A percentile compares a stretch with the other conserved stretches of the same genome.
Conservation (phyloP, 2,888 invertebrate genomes). For the Amphipyra tragopoginis region DNA sequence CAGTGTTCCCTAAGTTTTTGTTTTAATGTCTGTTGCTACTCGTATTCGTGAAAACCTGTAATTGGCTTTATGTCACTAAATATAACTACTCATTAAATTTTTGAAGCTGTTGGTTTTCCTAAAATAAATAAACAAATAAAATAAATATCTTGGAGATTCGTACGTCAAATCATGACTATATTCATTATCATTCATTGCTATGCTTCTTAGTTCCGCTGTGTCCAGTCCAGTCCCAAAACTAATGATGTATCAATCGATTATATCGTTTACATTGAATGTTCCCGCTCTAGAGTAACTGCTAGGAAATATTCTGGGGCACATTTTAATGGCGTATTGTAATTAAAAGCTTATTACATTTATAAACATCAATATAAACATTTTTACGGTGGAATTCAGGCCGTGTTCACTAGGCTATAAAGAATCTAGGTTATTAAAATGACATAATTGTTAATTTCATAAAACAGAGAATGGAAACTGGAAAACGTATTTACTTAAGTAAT, state of each 20-base stretch:
- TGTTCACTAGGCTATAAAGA: no score
- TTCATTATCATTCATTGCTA: slow-evolving; percentile 64
- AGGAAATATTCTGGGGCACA: neutral
- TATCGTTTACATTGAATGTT: slow-evolving; percentile 26
- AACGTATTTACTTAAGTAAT: neutral
- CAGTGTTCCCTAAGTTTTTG: no score
- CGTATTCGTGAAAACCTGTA: no score
- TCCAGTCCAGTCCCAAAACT: slow-evolving; percentile 48
- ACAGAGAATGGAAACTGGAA: neutral
- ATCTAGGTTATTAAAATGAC: no score
- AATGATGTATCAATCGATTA: slow-evolving; percentile 38
- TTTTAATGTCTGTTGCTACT: no score
- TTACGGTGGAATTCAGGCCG: no score
- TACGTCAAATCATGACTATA: slow-evolving; percentile 38
- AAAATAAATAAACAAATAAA: neutral
- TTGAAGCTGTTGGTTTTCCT: no score
- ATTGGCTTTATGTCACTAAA: no score
- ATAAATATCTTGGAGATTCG: neutral
- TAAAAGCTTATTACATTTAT: no score
- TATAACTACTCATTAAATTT: no score
- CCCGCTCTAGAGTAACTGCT: slow-evolving; percentile 2
- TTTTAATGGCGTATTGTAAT: neutral
- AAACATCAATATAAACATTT: no score
- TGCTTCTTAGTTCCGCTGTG: slow-evolving; percentile 57
- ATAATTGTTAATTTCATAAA: no score